phyloP scores from a whole-genome alignment of 2,113 vertebrate species.

The Callipepla squamata region DNA sequence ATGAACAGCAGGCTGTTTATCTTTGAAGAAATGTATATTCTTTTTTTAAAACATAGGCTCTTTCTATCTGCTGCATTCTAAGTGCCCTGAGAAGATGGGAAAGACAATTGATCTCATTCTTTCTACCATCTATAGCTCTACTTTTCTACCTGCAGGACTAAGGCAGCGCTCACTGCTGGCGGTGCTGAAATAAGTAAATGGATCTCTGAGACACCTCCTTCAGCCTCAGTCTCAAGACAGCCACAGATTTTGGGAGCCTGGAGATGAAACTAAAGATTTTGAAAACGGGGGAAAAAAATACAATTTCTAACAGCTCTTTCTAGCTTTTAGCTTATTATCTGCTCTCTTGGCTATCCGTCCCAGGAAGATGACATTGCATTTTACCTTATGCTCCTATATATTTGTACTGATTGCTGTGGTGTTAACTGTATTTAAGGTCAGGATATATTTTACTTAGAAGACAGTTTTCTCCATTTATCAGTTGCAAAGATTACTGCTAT shows the following conservation, averaged over 20 bases:
- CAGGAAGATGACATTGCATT: background rate
- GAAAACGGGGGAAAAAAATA: background rate
- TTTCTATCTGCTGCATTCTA: slow-evolving; percentile 19
- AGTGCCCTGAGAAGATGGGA: background rate
- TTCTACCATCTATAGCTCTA: background rate
- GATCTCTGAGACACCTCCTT: background rate
- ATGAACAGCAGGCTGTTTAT: background rate
- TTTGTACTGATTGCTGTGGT: background rate
- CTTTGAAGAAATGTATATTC: background rate
- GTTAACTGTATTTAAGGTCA: background rate
- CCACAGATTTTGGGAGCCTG: background rate
- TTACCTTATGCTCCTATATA: background rate
- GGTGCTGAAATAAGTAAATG: background rate
- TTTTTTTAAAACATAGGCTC: background rate
- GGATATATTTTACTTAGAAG: background rate
- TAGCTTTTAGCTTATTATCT: background rate
- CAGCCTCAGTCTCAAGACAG: background rate
- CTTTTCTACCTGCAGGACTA: background rate
- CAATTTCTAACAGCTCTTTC: background rate
- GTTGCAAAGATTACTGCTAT: slow-evolving; percentile 4
- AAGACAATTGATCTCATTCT: background rate
- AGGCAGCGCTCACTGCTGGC: background rate
- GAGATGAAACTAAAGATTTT: background rate
- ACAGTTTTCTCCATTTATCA: background rate
- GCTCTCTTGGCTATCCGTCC: background rate